A percentile compares a stretch with the other conserved stretches of the same genome.
phyloP scores from a whole-genome alignment of 2,797 vertebrate genomes.

The Cheirogaleus major region DNA sequence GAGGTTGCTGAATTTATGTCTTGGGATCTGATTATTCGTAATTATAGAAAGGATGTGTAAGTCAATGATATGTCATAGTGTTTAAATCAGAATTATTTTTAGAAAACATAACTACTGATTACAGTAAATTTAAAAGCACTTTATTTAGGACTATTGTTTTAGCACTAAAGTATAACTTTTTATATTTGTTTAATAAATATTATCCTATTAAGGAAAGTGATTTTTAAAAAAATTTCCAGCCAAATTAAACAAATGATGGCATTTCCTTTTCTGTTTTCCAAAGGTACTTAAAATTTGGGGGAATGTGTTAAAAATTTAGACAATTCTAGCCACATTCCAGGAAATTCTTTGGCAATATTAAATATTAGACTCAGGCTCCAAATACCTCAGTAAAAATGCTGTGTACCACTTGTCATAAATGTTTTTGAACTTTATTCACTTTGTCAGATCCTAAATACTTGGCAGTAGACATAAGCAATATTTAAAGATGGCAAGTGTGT shows the following conservation, averaged over 20 bases:
- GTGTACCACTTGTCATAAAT: neutral
- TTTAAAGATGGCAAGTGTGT: neutral
- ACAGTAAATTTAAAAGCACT: neutral
- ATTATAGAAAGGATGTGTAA: neutral
- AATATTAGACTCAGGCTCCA: neutral
- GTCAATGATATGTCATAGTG: neutral
- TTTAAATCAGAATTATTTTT: constrained; percentile 3
- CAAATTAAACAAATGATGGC: constrained; percentile 1
- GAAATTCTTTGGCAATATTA: constrained; percentile 44
- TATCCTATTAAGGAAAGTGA: constrained; percentile 1
- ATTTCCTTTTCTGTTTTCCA: constrained; percentile 43
- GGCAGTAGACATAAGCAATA: neutral
- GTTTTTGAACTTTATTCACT: neutral
- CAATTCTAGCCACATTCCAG: constrained; percentile 27
- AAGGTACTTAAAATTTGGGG: constrained; percentile 6
- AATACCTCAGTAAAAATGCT: constrained; percentile 32
- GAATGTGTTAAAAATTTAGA: constrained; percentile 50
- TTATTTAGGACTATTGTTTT: neutral
- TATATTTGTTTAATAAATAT: constrained; percentile 42
- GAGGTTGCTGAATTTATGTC: neutral
- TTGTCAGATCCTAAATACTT: neutral
- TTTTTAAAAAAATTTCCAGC: neutral
- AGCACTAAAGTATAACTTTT: neutral
- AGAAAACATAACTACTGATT: neutral
- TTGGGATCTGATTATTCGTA: neutral